phyloP scores from a whole-genome alignment of 1,140 invertebrate species.

The Triops cancriformis region DNA sequence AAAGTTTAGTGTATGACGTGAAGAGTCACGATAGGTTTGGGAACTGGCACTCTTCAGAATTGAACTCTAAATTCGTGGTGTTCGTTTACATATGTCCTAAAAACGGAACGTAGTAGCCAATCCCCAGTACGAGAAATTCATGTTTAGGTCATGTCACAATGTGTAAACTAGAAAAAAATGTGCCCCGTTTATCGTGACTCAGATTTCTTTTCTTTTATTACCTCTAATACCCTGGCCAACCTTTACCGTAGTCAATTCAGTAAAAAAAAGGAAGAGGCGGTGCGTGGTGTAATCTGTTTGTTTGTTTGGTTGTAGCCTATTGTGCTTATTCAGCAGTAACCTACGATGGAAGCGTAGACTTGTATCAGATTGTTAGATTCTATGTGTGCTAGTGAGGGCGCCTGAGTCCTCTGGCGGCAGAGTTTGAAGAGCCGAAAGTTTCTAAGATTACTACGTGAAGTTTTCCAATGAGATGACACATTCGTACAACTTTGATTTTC shows the following conservation, averaged over 20 bases:
- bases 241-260: neutral
- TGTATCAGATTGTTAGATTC: no score
- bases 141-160: neutral
- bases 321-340: no score
- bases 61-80: neutral
- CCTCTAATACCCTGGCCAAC: no score
- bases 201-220: no score
- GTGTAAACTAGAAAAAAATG: neutral
- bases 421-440: no score
- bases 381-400: no score
- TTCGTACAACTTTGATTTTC: neutral
- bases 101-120: neutral
- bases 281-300: neutral
- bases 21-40: neutral
- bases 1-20: neutral
- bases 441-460: no score
- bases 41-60: neutral
- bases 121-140: neutral
- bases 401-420: no score
- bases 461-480: no score
- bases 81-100: neutral
- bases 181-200: neutral
- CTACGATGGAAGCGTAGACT: no score
- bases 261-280: neutral
- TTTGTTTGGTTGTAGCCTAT: neutral